Evolutionary conservation across 2,113 vertebrate genomes (phyloP).

Genomic region (Micromys minutus): DNA sequence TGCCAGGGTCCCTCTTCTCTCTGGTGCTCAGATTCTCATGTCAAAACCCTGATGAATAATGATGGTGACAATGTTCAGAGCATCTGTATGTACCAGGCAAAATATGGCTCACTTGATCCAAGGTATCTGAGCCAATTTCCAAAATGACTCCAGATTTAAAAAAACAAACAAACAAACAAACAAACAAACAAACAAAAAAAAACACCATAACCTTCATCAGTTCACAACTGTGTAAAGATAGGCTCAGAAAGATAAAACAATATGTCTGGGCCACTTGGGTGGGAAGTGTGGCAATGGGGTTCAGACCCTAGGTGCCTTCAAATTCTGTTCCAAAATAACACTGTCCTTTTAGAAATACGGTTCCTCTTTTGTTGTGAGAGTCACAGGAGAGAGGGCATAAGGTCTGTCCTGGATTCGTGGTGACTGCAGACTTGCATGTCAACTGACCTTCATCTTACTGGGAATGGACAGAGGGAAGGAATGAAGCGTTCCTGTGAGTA

Average conservation of each 20-base stretch:
- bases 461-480: background rate
- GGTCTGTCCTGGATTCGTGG: no score
- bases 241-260: background rate
- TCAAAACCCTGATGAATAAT: background rate
- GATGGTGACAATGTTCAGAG: background rate
- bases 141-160: background rate
- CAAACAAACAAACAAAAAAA: no score
- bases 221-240: background rate
- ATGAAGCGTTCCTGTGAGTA: background rate
- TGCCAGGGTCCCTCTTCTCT: background rate
- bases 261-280: background rate
- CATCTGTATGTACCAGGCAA: background rate
- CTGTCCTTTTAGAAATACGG: background rate
- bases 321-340: background rate
- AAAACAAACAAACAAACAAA: no score
- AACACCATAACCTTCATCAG: no score
- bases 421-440: background rate
- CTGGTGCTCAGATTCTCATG: background rate
- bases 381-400: background rate
- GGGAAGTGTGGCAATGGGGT: background rate
- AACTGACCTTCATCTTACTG: background rate
- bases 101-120: background rate
- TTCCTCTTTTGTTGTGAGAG: background rate
- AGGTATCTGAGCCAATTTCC: background rate
- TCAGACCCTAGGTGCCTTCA: background rate